Percentiles rank a stretch among this genome's conserved stretches.
These are phyloP conservation scores for Homarus americanus DNA, from an alignment of 1,140 invertebrate genomes.

Conservation along the genomic window DNA sequence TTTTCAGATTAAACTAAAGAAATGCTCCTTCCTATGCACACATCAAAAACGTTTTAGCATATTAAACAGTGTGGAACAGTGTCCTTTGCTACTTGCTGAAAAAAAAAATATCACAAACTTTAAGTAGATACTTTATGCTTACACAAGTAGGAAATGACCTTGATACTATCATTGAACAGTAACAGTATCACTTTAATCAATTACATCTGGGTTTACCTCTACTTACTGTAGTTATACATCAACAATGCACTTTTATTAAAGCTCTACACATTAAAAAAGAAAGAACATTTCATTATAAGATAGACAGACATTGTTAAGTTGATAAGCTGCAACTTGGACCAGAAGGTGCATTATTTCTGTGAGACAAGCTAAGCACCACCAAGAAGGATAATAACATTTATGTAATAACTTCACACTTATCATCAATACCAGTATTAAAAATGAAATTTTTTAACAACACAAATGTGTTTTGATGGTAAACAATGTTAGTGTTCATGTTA, in stretches of 20 bases:
- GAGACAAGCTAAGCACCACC: not conserved
- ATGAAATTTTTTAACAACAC: no score
- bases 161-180: not conserved
- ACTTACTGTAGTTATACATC: not conserved
- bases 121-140: not conserved
- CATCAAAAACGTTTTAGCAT: not conserved
- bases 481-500: no score
- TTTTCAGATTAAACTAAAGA: not conserved
- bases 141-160: not conserved
- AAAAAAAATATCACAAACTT: not conserved
- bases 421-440: no score
- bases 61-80: not conserved
- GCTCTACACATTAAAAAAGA: not conserved
- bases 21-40: not conserved
- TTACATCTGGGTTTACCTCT: not conserved
- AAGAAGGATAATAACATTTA: not conserved
- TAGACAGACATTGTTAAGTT: not conserved
- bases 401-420: not conserved
- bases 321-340: not conserved
- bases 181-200: not conserved
- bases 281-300: not conserved
- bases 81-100: not conserved
- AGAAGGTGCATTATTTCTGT: not conserved
- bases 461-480: no score
- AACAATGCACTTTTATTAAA: not conserved